Conservation (phyloP, 1,140 invertebrate genomes). For the Neocloeon triangulifer region DNA sequence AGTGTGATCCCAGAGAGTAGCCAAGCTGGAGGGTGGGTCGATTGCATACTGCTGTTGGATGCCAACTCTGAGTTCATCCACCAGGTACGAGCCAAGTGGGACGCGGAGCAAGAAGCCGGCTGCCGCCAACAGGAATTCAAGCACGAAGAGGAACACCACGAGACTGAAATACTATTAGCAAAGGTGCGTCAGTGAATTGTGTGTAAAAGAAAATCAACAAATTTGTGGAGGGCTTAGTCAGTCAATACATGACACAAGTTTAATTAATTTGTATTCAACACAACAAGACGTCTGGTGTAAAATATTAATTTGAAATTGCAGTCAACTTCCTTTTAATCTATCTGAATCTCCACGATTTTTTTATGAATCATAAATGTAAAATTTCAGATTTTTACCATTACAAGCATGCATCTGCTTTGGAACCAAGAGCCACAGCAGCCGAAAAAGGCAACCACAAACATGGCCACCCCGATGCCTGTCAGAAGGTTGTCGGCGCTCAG, state of each 20-base stretch:
- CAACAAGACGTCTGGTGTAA: too few species aligned
- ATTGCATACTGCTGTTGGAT: conserved; percentile 45
- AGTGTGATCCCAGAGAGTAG: conserved; percentile 48
- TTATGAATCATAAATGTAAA: background rate
- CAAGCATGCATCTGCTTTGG: conserved; percentile 48
- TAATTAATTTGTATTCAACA: background rate
- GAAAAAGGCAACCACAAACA: conserved; percentile 50
- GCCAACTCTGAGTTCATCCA: conserved; percentile 39
- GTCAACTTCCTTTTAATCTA: too few species aligned
- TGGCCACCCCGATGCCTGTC: conserved; percentile 37
- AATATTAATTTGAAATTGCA: too few species aligned
- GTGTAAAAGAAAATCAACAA: too few species aligned
- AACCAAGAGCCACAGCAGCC: conserved; percentile 66
- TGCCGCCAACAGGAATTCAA: conserved; percentile 52
- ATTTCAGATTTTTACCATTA: conserved; percentile 30
- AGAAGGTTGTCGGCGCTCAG: conserved; percentile 43
- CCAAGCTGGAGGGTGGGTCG: conserved; percentile 23
- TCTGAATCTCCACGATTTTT: too few species aligned
- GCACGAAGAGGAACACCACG: conserved; percentile 54
- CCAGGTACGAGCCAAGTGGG: conserved; percentile 33
- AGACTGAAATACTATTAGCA: conserved; percentile 54
- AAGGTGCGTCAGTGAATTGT: too few species aligned
- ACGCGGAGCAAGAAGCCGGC: conserved; percentile 55
- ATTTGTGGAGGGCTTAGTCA: too few species aligned
- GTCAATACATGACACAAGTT: too few species aligned